Evolutionary conservation across 2,888 invertebrate species (phyloP).

Genomic region (Phania funesta): DNA sequence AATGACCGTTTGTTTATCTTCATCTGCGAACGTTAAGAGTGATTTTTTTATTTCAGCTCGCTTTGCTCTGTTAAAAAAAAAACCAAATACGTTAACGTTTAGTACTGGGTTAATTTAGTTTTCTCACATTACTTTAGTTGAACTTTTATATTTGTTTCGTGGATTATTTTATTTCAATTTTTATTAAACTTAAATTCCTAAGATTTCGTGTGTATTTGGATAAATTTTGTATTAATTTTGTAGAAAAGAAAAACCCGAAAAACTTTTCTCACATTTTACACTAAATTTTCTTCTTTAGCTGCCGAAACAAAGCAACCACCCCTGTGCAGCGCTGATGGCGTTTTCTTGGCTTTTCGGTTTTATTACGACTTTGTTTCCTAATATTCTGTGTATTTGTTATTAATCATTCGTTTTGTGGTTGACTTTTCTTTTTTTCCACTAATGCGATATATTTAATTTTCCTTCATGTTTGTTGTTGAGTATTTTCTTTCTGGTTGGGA

Average conservation of each 20-base stretch:
- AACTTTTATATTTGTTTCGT: slow-evolving; percentile 7
- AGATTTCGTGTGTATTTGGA: slow-evolving; percentile 33
- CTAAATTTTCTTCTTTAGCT: slow-evolving; percentile 38
- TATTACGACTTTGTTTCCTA: background rate
- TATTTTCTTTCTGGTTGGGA: no score
- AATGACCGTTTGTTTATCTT: slow-evolving; percentile 7
- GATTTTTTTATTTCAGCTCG: slow-evolving; percentile 21
- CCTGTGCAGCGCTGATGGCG: slow-evolving; percentile 24
- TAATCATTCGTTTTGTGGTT: slow-evolving; percentile 9
- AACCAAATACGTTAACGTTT: slow-evolving; percentile 28
- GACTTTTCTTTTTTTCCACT: no score
- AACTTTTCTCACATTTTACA: slow-evolving; percentile 36
- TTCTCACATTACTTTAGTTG: slow-evolving; percentile 12
- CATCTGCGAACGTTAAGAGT: background rate
- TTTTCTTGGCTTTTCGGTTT: slow-evolving; percentile 19
- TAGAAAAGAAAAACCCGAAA: slow-evolving; percentile 24
- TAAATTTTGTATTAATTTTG: slow-evolving; percentile 20
- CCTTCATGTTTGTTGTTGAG: no score
- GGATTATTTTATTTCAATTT: slow-evolving; percentile 5
- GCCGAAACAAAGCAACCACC: slow-evolving; percentile 43
- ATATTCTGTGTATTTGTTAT: slow-evolving; percentile 28
- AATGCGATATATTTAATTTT: no score
- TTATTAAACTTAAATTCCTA: slow-evolving; percentile 3
- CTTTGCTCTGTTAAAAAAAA: background rate
- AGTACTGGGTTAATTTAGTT: slow-evolving; percentile 14